phyloP scores from a whole-genome alignment of 2,888 invertebrate genomes.

The Ochlodes sylvanus region DNA sequence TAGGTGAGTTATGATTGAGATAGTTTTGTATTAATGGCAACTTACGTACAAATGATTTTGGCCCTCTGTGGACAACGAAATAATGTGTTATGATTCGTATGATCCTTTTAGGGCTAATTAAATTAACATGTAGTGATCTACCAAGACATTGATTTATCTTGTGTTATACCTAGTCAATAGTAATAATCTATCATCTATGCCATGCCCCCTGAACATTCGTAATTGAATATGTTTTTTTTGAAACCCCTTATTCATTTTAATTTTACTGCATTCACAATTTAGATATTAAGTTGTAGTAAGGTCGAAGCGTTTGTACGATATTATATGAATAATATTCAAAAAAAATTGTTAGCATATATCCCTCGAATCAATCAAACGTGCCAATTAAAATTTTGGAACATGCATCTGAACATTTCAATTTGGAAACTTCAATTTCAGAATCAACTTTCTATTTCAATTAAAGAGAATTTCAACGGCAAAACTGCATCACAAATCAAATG shows the following conservation, averaged over 20 bases:
- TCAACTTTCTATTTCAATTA: slow-evolving; percentile 28
- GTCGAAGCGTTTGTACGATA: too few species aligned
- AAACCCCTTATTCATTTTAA: not conserved
- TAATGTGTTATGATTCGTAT: not conserved
- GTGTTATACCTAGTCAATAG: not conserved
- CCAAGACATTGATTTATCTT: not conserved
- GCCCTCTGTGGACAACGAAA: not conserved
- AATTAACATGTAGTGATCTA: not conserved
- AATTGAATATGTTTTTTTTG: too few species aligned
- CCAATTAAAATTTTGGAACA: slow-evolving; percentile 53
- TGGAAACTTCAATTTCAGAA: slow-evolving; percentile 45
- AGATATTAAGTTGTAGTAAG: too few species aligned
- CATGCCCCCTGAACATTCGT: not conserved
- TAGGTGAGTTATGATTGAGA: not conserved
- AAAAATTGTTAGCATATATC: slow-evolving; percentile 1
- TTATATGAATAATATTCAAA: too few species aligned
- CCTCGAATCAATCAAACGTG: slow-evolving; percentile 62
- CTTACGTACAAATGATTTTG: not conserved
- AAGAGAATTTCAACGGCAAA: slow-evolving; percentile 72
- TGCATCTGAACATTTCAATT: slow-evolving; percentile 57
- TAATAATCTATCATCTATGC: not conserved
- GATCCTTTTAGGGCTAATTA: slow-evolving; percentile 1
- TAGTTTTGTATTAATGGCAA: not conserved
- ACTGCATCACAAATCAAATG: slow-evolving; percentile 77
- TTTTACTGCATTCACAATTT: not conserved